Conservation (phyloP, 2,797 vertebrate genomes). For the Microcaecilia unicolor region DNA sequence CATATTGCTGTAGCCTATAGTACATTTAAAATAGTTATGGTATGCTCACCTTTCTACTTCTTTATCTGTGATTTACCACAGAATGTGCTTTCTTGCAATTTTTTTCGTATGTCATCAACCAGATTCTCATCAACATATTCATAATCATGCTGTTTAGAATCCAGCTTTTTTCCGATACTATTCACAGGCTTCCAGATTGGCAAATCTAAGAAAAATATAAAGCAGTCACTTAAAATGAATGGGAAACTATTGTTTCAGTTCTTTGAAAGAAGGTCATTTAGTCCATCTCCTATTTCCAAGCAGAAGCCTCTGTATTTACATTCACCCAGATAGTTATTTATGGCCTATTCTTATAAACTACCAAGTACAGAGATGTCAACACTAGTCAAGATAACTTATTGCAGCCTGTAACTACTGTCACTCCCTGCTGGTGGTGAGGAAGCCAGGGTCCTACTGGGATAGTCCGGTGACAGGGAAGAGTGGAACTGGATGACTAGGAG, state of each 20-base stretch:
- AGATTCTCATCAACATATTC: constrained; percentile 36
- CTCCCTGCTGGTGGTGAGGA: too few relatives aligned
- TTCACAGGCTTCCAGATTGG: not conserved
- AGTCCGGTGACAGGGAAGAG: too few relatives aligned
- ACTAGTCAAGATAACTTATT: too few relatives aligned
- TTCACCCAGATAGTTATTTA: too few relatives aligned
- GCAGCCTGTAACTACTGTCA: too few relatives aligned
- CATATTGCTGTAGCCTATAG: not conserved
- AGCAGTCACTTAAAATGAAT: not conserved
- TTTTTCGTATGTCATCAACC: constrained; percentile 32
- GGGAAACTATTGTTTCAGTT: not conserved
- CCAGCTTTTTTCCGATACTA: constrained; percentile 11
- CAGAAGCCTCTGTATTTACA: too few relatives aligned
- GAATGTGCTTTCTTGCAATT: constrained; percentile 12
- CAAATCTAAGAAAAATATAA: constrained; percentile 9
- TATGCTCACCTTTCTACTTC: constrained; percentile 11
- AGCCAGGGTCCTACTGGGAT: too few relatives aligned
- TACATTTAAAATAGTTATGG: not conserved
- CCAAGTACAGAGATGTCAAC: too few relatives aligned
- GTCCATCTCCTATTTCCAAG: constrained; percentile 11
- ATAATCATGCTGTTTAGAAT: constrained; percentile 23
- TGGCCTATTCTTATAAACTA: too few relatives aligned
- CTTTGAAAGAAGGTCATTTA: too few relatives aligned
- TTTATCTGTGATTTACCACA: not conserved
- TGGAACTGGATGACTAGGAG: too few relatives aligned